A percentile compares a stretch with the other conserved stretches of the same genome.
Evolutionary conservation across 2,888 invertebrate genomes (phyloP).

Genomic region (Brenthis daphne): DNA sequence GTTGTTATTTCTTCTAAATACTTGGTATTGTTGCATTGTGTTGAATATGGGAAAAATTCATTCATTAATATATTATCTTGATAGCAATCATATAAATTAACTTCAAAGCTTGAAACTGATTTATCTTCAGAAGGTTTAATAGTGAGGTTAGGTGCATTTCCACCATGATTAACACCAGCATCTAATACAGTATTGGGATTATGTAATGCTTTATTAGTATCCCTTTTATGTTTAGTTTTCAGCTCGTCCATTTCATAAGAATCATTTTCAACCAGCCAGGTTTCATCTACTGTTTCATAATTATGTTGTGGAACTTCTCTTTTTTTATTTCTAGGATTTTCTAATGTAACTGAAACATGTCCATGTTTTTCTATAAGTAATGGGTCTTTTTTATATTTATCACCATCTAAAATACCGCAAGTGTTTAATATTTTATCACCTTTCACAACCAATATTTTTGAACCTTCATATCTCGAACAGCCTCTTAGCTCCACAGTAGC

Average conservation of each 20-base stretch:
- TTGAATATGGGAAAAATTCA: slow-evolving; percentile 86
- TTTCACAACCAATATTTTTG: slow-evolving; percentile 90
- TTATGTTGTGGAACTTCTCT: slow-evolving; percentile 27
- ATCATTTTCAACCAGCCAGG: slow-evolving; percentile 27
- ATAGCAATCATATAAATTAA: slow-evolving; percentile 88
- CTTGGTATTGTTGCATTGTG: slow-evolving; percentile 85
- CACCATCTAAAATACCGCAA: slow-evolving; percentile 89
- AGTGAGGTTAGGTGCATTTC: slow-evolving; percentile 84
- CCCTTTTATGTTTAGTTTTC: slow-evolving; percentile 53
- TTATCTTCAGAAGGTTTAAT: slow-evolving; percentile 78
- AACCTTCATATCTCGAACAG: slow-evolving; percentile 90
- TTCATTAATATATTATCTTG: slow-evolving; percentile 88
- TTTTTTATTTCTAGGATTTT: slow-evolving; percentile 56
- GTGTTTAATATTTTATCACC: slow-evolving; percentile 89
- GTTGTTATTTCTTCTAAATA: slow-evolving; percentile 87
- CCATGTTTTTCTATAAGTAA: slow-evolving; percentile 83
- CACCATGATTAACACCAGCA: slow-evolving; percentile 89
- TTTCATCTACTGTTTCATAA: slow-evolving; percentile 23
- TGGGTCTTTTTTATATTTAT: slow-evolving; percentile 84
- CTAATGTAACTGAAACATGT: slow-evolving; percentile 74
- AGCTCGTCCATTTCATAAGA: slow-evolving; percentile 30
- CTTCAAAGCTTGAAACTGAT: slow-evolving; percentile 92
- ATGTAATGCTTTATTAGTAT: slow-evolving; percentile 62
- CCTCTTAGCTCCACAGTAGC: slow-evolving; percentile 89
- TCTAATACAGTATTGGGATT: slow-evolving; percentile 84